phyloP scores from a whole-genome alignment of 2,797 vertebrate species.

The Hypotaenidia okinawae region DNA sequence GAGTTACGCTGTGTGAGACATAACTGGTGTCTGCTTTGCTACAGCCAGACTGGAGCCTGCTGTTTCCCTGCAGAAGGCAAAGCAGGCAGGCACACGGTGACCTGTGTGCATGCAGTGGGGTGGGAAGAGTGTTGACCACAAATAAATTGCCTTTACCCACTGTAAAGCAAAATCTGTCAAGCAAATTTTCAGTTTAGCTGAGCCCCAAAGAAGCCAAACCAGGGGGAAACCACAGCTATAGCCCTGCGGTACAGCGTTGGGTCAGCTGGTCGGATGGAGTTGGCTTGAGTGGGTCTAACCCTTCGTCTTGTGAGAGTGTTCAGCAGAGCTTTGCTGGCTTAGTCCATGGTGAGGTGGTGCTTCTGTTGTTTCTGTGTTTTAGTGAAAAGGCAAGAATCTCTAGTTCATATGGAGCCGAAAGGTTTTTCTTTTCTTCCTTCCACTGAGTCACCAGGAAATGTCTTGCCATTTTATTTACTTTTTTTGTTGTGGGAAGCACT shows the following conservation, averaged over 20 bases:
- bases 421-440: background rate
- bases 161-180: background rate
- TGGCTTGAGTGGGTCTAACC: background rate
- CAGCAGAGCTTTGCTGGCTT: background rate
- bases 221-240: rapidly evolving
- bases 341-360: background rate
- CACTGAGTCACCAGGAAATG: background rate
- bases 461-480: background rate
- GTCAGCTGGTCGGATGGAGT: background rate
- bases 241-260: background rate
- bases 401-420: background rate
- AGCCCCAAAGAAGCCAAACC: background rate
- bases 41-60: rapidly evolving
- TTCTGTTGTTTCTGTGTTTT: background rate
- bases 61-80: background rate
- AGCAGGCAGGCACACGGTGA: background rate
- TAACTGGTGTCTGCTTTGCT: background rate
- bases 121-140: background rate
- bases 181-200: background rate
- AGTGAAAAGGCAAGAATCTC: background rate
- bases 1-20: rapidly evolving
- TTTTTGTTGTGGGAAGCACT: background rate
- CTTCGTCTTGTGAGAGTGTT: background rate
- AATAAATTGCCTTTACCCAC: background rate
- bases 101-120: rapidly evolving